Percentiles rank a stretch among this genome's conserved stretches.
Conservation (phyloP, 2,113 vertebrate genomes). For the Urocynchramus pylzowi region DNA sequence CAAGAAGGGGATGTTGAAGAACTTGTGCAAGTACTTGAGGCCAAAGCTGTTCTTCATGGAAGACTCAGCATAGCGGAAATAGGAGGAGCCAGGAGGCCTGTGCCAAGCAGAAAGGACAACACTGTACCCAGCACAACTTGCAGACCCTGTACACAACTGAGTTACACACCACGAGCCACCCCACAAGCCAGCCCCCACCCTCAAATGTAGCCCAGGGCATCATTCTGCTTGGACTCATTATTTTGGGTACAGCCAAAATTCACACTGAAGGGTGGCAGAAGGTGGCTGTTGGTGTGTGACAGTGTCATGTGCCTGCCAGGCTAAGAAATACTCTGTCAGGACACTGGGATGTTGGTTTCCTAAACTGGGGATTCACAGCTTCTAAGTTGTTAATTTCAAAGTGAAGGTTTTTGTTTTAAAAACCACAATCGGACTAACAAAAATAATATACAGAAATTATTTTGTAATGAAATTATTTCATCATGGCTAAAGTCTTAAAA, state of each 20-base stretch:
- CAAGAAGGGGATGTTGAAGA: constrained; percentile 98
- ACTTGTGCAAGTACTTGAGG: constrained; percentile 93
- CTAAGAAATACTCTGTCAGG: not conserved
- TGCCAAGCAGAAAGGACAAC: not conserved
- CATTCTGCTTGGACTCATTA: not conserved
- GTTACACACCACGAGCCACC: accelerated
- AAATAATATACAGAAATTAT: not conserved
- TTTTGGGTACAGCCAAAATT: not conserved
- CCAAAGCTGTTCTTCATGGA: constrained; percentile 99
- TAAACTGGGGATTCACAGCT: not conserved
- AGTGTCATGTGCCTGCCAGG: not conserved
- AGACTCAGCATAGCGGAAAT: constrained; percentile 95
- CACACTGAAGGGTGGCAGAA: not conserved
- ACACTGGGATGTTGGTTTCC: not conserved
- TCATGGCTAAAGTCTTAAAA: not conserved
- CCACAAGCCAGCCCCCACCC: not conserved
- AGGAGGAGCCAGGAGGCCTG: constrained; percentile 92
- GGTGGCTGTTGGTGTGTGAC: not conserved
- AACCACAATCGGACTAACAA: not conserved
- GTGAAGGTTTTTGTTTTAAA: not conserved
- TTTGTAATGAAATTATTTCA: not conserved
- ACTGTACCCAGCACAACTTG: not conserved
- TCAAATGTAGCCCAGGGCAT: not conserved
- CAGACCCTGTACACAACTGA: not conserved
- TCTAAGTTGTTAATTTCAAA: not conserved